These are phyloP conservation scores for Podiceps cristatus DNA, from an alignment of 2,113 vertebrate species.

Conservation along the genomic window DNA sequence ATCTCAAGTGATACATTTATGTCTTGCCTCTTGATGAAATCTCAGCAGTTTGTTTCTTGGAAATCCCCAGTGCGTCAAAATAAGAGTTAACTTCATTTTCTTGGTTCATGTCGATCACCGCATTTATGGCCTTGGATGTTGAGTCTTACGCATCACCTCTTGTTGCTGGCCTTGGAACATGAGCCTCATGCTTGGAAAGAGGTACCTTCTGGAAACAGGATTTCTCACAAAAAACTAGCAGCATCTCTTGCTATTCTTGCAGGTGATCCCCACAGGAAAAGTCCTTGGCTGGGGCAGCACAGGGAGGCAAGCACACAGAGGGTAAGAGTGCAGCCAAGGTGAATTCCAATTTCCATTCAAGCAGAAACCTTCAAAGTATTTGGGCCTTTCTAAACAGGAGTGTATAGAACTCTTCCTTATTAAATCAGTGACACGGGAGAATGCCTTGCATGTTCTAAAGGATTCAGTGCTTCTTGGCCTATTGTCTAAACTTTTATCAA, in stretches of 20 bases:
- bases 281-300: background rate
- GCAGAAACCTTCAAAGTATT: conserved; percentile 38
- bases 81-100: background rate
- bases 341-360: conserved; percentile 48
- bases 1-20: background rate
- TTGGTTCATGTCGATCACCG: background rate
- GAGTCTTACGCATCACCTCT: background rate
- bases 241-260: background rate
- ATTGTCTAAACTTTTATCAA: conserved; percentile 26
- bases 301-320: background rate
- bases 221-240: background rate
- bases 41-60: background rate
- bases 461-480: conserved; percentile 13
- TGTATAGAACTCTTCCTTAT: conserved; percentile 17
- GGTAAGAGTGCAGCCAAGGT: background rate
- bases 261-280: background rate
- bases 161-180: background rate
- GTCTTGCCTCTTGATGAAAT: background rate
- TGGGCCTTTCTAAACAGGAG: conserved; percentile 22
- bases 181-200: background rate
- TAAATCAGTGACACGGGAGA: conserved; percentile 35
- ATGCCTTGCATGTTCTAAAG: background rate
- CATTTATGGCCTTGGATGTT: background rate
- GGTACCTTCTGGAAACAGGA: background rate
- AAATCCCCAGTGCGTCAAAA: background rate